These are phyloP conservation scores for Idris sp. DNA, from an alignment of 1,140 invertebrate species.

Conservation along the genomic window DNA sequence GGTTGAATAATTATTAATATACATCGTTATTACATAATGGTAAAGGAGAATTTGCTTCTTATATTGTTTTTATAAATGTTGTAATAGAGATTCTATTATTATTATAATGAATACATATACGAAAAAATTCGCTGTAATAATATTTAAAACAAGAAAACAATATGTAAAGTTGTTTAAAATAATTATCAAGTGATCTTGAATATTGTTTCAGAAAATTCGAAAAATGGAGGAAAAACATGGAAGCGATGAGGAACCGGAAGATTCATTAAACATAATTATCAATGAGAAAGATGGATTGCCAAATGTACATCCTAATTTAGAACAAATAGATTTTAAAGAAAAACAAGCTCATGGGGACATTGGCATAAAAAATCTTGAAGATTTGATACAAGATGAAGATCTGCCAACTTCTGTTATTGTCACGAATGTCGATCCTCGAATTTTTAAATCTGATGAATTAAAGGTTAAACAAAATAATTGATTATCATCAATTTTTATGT, in stretches of 20 bases:
- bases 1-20: too few species aligned
- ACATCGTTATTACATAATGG: too few species aligned
- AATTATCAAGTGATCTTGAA: too few species aligned
- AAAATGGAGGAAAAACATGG: conserved; percentile 72
- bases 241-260: conserved; percentile 75
- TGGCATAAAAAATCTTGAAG: conserved; percentile 78
- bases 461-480: conserved; percentile 78
- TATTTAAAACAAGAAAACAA: too few species aligned
- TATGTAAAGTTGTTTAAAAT: too few species aligned
- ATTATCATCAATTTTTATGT: not conserved
- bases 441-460: conserved; percentile 86
- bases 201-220: conserved; percentile 17
- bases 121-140: too few species aligned
- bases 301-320: conserved; percentile 86
- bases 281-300: conserved; percentile 90
- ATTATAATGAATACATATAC: too few species aligned
- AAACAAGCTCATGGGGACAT: conserved; percentile 75
- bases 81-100: too few species aligned
- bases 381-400: conserved; percentile 85
- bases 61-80: too few species aligned
- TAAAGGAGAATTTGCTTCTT: too few species aligned
- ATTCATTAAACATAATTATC: conserved; percentile 86
- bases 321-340: conserved; percentile 74
- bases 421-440: conserved; percentile 89
- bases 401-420: conserved; percentile 93